Base-by-base conservation (phyloP, 2,113 vertebrate genomes). In the Atractosteus spatula region DNA sequence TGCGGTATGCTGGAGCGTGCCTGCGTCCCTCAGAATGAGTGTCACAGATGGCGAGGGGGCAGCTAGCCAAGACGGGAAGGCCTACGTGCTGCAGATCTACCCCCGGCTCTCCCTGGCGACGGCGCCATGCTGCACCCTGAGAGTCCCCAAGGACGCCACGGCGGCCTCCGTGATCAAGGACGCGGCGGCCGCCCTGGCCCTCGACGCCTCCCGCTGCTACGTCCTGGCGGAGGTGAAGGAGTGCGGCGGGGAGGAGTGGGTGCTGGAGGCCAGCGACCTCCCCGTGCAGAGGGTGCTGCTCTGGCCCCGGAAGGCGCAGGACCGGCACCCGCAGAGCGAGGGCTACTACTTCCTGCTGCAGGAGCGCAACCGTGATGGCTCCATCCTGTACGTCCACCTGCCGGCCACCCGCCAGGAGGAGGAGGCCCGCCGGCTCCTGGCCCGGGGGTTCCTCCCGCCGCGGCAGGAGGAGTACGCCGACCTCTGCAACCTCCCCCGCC, bases 161-260 rank as follows among this genome's bases (percentile, higher is more conserved):
- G 88, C 96, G 0, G 90, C 94, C 3, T 91, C 95, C 0, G 95
- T 99, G 75, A 96, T 99, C 82, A 86, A 78, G 12, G 94, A 96
- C 0, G 95, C 88, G 11, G 76, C 95, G 0, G 62, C 69, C 12
- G 82, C 71, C 8, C 90, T 99, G 75, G 89, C 83, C 61, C 87
- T 99, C 81, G 96, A 98, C 8, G 72, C 84, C 42, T 84, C 89
- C 0, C 93, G 93, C 71, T 79, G 85, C 81, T 98, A 98, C 0
- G 95, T 96, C 68, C 87, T 99, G 0, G 96, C 95, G 55, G 97
- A 99, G 82, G 97, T 99, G 78, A 98, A 98, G 77, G 97, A 99
- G 79, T 92, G 93, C 0, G 97, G 97, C 0, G 97, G 97, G 7
- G 97, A 99, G 78, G 97, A 99, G 78, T 99, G 96, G 97, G 93